Evolutionary conservation across 1,140 invertebrate species (phyloP), one percentile per base, ranked within the genome.

Genomic region (Ips nitidus): DNA sequence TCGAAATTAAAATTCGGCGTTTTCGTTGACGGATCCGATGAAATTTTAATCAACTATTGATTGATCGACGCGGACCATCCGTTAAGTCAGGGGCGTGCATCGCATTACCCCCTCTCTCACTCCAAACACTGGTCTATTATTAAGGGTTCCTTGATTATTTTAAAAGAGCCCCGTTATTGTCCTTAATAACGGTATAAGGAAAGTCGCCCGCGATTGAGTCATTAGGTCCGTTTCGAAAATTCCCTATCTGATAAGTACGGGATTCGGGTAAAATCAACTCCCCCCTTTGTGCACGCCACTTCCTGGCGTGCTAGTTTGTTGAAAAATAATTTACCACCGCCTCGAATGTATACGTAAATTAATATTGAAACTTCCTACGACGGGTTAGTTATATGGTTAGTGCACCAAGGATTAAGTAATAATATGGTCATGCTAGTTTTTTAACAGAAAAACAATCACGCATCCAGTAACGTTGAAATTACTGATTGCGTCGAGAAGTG

Each of bases 21-120:
- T 69, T 69, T 69, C 63, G 59, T 69, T 69, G 67, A 69, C 67
- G 67, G 59, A 69, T 69, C 61, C 59, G 52, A 69, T 69, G 59
- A 69, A 69, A 69, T 69, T 69, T 69, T 69, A 69, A 69, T 69
- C 67, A 69, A 69, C 22, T 63, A 55, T 62, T 69, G 67, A 69
- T 69, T 69, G 67, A 69, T 69, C 59, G 66, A 50, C 41, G 56
- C 66, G 58, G 45, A 43, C 55, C 57, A 50, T 3, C 7, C 45
- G 2, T 2, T 22, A 6, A 50, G 40, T 2, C 40, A n/a, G 40
- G 7, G 58, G 40, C 40, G 58, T 50, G 45, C 45, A 0, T 50
- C 22, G 22, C 45, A 8, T 22, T 1, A 50, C 45, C 7, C 45
- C 22, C 22, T 22, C 22, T 22, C 22, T 22, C n/a, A n/a, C 22